A percentile compares a stretch with the other conserved stretches of the same genome.
These are phyloP conservation scores for Laupala kohalensis DNA, from an alignment of 1,140 invertebrate genomes.

Conservation along the genomic window DNA sequence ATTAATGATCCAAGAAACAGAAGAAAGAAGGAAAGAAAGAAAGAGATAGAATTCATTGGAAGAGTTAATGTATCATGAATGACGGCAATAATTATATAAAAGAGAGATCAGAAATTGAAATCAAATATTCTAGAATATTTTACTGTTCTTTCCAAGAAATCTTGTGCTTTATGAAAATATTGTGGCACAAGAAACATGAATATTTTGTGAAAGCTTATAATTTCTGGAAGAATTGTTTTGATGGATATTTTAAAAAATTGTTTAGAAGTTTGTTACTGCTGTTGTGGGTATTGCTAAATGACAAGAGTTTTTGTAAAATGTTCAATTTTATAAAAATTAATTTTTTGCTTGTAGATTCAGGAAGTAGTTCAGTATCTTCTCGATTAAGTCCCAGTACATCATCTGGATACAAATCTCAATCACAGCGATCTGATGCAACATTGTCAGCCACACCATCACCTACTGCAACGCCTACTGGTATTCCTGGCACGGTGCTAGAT, in stretches of 20 bases:
- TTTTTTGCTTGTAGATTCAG: conserved; percentile 48
- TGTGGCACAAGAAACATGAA: no score
- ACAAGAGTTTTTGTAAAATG: background rate
- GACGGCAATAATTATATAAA: no score
- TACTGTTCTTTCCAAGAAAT: no score
- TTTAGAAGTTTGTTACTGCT: background rate
- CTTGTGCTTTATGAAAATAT: no score
- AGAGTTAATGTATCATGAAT: no score
- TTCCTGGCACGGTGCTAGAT: background rate
- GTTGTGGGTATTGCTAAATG: no score
- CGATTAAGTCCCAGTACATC: conserved; percentile 61
- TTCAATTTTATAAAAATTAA: no score
- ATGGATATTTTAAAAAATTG: background rate
- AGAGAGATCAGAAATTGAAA: no score
- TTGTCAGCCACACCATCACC: conserved; percentile 49
- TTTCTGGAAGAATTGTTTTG: background rate
- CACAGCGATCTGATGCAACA: conserved; percentile 51
- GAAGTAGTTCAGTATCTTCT: conserved; percentile 46
- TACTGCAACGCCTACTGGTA: conserved; percentile 25
- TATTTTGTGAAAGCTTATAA: background rate
- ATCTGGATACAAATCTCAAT: conserved; percentile 64
- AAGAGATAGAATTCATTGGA: no score
- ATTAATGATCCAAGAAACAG: no score
- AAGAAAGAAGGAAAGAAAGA: no score
- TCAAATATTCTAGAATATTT: no score